A percentile compares a stretch with the other conserved stretches of the same genome.
Conservation (phyloP, 1,140 invertebrate species). For the Tetramorium simillimum region DNA sequence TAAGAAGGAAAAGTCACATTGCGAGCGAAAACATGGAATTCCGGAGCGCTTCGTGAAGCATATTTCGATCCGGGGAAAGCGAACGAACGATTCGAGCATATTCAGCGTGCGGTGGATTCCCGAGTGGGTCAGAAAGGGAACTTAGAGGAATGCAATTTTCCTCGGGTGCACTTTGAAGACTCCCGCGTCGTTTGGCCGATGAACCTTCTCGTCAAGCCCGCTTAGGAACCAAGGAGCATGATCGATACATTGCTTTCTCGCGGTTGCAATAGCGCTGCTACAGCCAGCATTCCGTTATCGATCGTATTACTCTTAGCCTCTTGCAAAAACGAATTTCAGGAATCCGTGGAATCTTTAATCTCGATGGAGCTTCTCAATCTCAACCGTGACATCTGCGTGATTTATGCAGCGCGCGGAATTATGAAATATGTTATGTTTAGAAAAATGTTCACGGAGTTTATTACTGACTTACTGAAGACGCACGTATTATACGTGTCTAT, state of each 20-base stretch:
- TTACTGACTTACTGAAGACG: not conserved
- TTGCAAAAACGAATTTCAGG: constrained; percentile 18
- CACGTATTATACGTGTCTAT: not conserved
- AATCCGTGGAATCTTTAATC: constrained; percentile 35
- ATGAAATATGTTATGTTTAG: constrained; percentile 25
- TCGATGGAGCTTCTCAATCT: constrained; percentile 31
- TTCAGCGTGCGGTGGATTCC: constrained; percentile 59
- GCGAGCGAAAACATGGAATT: not conserved
- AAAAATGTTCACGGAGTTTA: not conserved
- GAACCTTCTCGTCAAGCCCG: constrained; percentile 69
- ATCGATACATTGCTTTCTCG: constrained; percentile 62
- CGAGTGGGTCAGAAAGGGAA: constrained; percentile 65
- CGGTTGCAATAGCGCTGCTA: not conserved
- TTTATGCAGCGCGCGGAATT: constrained; percentile 26
- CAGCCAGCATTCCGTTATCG: constrained; percentile 33
- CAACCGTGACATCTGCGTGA: not conserved
- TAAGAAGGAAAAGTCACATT: not conserved
- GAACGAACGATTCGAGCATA: constrained; percentile 64
- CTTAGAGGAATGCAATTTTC: constrained; percentile 74
- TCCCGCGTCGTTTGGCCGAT: constrained; percentile 62
- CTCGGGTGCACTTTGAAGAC: constrained; percentile 65
- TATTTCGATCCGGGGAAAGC: constrained; percentile 62
- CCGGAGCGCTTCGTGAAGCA: constrained; percentile 40
- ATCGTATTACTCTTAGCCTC: constrained; percentile 10
- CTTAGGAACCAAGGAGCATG: not conserved